These are phyloP conservation scores for Taurulus bubalis DNA, from an alignment of 2,113 vertebrate species.

Conservation along the genomic window DNA sequence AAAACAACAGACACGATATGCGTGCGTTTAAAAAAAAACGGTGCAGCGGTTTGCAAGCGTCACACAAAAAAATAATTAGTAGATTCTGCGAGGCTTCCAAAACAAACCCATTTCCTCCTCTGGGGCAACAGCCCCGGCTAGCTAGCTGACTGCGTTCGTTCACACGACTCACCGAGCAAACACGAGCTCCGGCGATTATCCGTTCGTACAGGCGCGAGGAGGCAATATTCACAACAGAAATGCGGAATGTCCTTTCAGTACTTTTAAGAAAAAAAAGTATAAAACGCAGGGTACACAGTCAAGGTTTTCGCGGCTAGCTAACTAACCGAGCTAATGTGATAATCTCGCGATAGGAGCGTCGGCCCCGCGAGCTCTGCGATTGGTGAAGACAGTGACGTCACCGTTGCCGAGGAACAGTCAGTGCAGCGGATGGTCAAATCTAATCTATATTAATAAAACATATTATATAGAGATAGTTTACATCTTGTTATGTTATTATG, in stretches of 20 bases:
- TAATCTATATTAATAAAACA: background rate
- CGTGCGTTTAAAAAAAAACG: accelerated
- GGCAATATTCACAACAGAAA: background rate
- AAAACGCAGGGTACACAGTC: conserved; percentile 11
- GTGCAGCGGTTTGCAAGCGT: background rate
- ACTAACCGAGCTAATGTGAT: conserved; percentile 62
- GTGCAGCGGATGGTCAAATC: background rate
- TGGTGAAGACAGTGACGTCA: conserved; percentile 73
- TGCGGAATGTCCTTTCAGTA: background rate
- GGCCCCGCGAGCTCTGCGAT: conserved; percentile 52
- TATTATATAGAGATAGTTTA: too few species aligned
- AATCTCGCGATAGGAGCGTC: conserved; percentile 76
- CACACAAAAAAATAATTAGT: background rate
- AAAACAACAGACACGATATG: background rate
- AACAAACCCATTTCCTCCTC: conserved; percentile 72
- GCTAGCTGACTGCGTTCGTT: conserved; percentile 54
- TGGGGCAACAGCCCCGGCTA: conserved; percentile 24
- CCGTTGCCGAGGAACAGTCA: conserved; percentile 80
- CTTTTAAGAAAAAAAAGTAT: conserved; percentile 1
- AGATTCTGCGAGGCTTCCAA: conserved; percentile 56
- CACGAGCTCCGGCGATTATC: conserved; percentile 43
- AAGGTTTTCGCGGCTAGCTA: conserved; percentile 61
- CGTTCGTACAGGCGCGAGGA: conserved; percentile 27
- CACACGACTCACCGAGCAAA: conserved; percentile 63
- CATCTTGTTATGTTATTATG: too few species aligned